These are phyloP conservation scores for Numenius phaeopus DNA, from an alignment of 2,797 vertebrate genomes.

Conservation along the genomic window DNA sequence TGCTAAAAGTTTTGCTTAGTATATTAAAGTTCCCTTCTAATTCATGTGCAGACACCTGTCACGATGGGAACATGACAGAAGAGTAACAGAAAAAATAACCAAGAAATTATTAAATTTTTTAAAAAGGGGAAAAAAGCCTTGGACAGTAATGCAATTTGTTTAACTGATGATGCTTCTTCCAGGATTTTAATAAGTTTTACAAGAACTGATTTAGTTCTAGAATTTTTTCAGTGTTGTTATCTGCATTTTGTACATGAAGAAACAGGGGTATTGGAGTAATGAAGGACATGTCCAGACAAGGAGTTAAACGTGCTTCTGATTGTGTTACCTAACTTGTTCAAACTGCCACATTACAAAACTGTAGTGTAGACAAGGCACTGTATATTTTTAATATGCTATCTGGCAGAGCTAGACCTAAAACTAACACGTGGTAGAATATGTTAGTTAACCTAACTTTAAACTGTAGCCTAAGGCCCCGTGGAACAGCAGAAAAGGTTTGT, in stretches of 20 bases:
- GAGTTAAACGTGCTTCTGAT: background rate
- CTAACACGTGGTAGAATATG: background rate
- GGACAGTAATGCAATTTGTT: background rate
- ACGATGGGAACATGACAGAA: background rate
- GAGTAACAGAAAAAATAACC: background rate
- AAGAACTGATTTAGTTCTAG: background rate
- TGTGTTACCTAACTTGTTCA: constrained; percentile 52
- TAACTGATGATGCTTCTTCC: background rate
- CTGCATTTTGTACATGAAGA: constrained; percentile 7
- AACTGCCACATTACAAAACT: constrained; percentile 46
- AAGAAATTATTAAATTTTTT: background rate
- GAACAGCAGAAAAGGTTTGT: constrained; percentile 49
- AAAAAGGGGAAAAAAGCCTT: background rate
- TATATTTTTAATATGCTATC: constrained; percentile 28
- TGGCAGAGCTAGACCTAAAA: constrained; percentile 38
- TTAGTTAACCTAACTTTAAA: constrained; percentile 36
- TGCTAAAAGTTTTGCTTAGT: background rate
- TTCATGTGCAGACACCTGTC: background rate
- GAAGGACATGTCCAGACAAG: constrained; percentile 51
- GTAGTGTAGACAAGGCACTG: background rate
- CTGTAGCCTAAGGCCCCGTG: constrained; percentile 34
- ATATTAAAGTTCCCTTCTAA: background rate
- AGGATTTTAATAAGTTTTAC: background rate
- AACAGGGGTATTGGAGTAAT: constrained; percentile 1
- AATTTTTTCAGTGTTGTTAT: background rate